A percentile compares a stretch with the other conserved stretches of the same genome.
These are phyloP conservation scores for Apistogramma diplotaenia DNA, from an alignment of 2,113 vertebrate genomes.

Conservation along the genomic window DNA sequence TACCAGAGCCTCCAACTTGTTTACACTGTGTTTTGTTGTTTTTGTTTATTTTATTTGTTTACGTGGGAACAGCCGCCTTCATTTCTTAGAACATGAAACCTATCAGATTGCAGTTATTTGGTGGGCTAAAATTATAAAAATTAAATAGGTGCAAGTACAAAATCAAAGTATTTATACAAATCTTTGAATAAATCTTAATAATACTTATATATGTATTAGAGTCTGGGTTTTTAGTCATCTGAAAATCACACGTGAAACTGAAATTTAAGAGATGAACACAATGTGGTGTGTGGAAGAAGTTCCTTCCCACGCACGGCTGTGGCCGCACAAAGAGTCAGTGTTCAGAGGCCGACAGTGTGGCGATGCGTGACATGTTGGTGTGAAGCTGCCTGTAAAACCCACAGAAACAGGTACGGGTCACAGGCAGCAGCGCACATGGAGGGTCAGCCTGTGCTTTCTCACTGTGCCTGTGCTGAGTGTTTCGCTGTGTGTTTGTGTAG, in stretches of 20 bases:
- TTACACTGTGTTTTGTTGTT: background rate
- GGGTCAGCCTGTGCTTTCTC: slow-evolving; percentile 61
- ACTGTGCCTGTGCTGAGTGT: slow-evolving; percentile 38
- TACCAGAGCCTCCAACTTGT: background rate
- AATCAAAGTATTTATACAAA: background rate
- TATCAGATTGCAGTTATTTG: background rate
- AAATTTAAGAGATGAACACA: background rate
- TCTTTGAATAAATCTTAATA: background rate
- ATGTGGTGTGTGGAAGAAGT: slow-evolving; percentile 15
- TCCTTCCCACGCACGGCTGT: slow-evolving; percentile 53
- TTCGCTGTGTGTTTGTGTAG: slow-evolving; percentile 33
- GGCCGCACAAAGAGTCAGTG: slow-evolving; percentile 69
- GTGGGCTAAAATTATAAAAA: background rate
- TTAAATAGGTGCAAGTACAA: background rate
- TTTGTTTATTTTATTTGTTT: too few species aligned
- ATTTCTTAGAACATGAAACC: background rate
- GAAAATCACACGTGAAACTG: slow-evolving; percentile 45
- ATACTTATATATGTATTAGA: background rate
- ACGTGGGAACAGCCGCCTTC: background rate
- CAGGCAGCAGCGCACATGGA: slow-evolving; percentile 57
- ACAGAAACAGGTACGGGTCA: slow-evolving; percentile 73
- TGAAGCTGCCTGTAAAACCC: slow-evolving; percentile 73
- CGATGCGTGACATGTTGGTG: slow-evolving; percentile 59
- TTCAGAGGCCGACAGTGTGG: slow-evolving; percentile 61
- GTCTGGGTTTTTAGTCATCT: background rate